Conservation (phyloP, 2,113 vertebrate species). For the Zosterops japonicus region DNA sequence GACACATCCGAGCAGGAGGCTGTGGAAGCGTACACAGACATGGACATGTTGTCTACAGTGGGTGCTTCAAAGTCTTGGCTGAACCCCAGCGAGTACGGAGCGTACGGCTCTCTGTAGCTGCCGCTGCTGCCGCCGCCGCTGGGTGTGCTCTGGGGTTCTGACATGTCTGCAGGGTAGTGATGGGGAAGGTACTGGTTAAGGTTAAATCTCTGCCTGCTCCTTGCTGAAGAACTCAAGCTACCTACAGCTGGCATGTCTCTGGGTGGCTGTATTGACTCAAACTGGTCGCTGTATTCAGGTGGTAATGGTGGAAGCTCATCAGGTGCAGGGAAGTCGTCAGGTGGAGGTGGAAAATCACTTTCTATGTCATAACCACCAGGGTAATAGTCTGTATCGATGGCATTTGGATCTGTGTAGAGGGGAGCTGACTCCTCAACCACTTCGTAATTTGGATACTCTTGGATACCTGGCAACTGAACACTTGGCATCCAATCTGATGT, state of each 20-base stretch:
- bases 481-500: constrained; percentile 99
- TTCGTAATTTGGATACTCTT: constrained; percentile 96
- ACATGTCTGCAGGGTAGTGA: constrained; percentile 84
- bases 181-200: constrained; percentile 91
- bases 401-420: constrained; percentile 87
- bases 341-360: constrained; percentile 94
- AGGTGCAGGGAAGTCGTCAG: constrained; percentile 87
- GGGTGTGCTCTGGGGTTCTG: constrained; percentile 74
- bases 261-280: constrained; percentile 85
- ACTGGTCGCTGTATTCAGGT: constrained; percentile 86
- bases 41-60: constrained; percentile 84
- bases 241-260: constrained; percentile 75
- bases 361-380: constrained; percentile 97
- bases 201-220: constrained; percentile 86
- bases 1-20: constrained; percentile 98
- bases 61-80: constrained; percentile 84
- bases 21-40: constrained; percentile 90
- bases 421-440: constrained; percentile 87
- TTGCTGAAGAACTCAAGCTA: constrained; percentile 75
- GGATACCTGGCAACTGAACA: constrained; percentile 95
- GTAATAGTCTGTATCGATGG: constrained; percentile 97
- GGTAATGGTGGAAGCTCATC: constrained; percentile 90
- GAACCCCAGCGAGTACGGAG: constrained; percentile 80
- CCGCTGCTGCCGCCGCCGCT: constrained; percentile 55
- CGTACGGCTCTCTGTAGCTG: constrained; percentile 78